Evolutionary conservation across 2,797 vertebrate species (phyloP).

Genomic region (Dryobates pubescens): DNA sequence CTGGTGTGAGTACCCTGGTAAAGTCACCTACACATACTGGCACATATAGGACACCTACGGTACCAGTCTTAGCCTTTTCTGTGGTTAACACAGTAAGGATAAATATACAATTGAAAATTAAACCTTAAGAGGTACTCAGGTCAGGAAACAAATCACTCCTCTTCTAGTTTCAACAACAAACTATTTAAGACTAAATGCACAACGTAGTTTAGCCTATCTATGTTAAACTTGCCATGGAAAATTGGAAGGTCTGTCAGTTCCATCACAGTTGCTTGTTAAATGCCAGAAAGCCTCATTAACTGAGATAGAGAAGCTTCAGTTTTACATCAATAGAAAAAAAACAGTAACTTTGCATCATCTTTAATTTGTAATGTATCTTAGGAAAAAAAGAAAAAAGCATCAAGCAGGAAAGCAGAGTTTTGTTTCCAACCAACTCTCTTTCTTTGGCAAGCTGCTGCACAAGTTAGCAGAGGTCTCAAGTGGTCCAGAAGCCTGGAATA

Average conservation of each 20-base stretch:
- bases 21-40: background rate
- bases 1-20: background rate
- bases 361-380: background rate
- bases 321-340: background rate
- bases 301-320: background rate
- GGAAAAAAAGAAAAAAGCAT: background rate
- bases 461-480: constrained; percentile 54
- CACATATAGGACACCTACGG: background rate
- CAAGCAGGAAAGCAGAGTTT: constrained; percentile 15
- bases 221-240: background rate
- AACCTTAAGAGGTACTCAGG: background rate
- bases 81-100: background rate
- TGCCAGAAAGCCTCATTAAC: background rate
- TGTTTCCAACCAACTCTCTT: constrained; percentile 42
- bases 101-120: background rate
- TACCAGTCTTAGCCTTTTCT: background rate
- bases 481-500: constrained; percentile 38
- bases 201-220: background rate
- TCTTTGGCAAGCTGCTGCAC: constrained; percentile 44
- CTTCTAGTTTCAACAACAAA: background rate
- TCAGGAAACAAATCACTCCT: background rate
- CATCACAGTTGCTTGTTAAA: background rate
- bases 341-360: background rate
- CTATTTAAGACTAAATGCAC: background rate
- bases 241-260: background rate